Base-by-base conservation (phyloP, 1,140 invertebrate species). In the Hirudo medicinalis region DNA sequence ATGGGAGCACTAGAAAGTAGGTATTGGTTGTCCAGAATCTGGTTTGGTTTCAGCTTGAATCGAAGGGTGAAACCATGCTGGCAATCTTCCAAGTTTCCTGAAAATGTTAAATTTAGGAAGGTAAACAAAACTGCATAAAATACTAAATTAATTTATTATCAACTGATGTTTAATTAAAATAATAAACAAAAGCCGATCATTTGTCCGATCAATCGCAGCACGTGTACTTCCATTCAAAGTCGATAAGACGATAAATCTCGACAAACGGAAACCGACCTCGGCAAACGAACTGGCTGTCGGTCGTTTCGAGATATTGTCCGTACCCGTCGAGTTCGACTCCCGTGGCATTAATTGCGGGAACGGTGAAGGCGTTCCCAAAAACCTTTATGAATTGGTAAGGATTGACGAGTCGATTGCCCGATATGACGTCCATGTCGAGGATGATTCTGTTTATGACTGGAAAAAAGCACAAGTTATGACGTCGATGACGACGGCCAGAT, bases 1-100 rank as follows among this genome's bases (percentile, higher is more conserved):
- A 81, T 40, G 0, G 80, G 79, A 55, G 77, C 76, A 54, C 78
- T 79, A 71, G 79, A 79, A 13, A 82, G 19, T 67, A 79, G 77
- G 67, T 79, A 79, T 72, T 76, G 77, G 68, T 78, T 78, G 17
- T 79, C 75, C 17, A 72, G 9, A 3, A 81, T 73, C 0, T 67
- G 43, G 15, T 76, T 72, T 0, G 80, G 80, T 60, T 76, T 75
- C 6, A 78, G 68, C 5, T 73, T 67, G 19, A 77, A 74, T 19
- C 77, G 72, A 25, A 79, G 25, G 0, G 77, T 79, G 69, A 78
- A 77, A 19, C 80, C 80, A 20, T 77, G 74, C 11, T 70, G 70
- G 71, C 80, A 81, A 32, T 75, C 75, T 54, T 77, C 75, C 19
- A 79, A 73, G 57, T 63, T 63, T 25, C 57, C 57, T 63, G 20